Evolutionary conservation across 2,888 invertebrate species (phyloP), one percentile per base, ranked within the genome.

Genomic region (Phragmatobia fuliginosa): DNA sequence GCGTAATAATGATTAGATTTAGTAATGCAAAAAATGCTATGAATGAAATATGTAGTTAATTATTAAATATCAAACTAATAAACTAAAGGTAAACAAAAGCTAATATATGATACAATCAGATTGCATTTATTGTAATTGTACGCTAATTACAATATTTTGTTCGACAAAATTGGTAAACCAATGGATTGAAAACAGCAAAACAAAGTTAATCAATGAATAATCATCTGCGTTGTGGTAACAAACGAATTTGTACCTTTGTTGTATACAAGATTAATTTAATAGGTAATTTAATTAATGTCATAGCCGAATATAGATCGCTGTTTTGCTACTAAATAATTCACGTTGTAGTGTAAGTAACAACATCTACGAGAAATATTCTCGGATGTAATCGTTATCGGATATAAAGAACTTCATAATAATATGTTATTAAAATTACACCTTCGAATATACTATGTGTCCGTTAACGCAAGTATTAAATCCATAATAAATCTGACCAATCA

Each of bases 91-190:
- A 69, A 60, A 71, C 58, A 74, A 77, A 75, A 73, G 67, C 77
- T 56, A 68, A 68, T 65, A 70, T 63, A 60, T 70, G 71, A 64
- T 70, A 66, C 70, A 76, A 71, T 79, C 76, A 65, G 67, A 71
- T 78, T 36, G 67, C 70, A 76, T 74, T 69, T 79, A 79, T 79
- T 74, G 73, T 71, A 72, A 49, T 67, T 73, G 72, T n/a, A 81
- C 75, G 75, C 77, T 74, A 81, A 81, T 79, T 72, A 73, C 70
- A 80, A 67, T 70, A 73, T 71, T 79, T 73, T 70, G 71, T 75
- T 71, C 73, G 66, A 14, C 66, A 64, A 79, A 75, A 80, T 75
- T 77, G 77, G 75, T 62, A 67, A 72, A 75, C 75, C 77, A 77
- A 68, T 75, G 66, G 65, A 73, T 75, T 73, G 75, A 72, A 69